A percentile compares a stretch with the other conserved stretches of the same genome.
These are phyloP conservation scores for Oxyura jamaicensis DNA, from an alignment of 2,113 vertebrate genomes.

Conservation along the genomic window DNA sequence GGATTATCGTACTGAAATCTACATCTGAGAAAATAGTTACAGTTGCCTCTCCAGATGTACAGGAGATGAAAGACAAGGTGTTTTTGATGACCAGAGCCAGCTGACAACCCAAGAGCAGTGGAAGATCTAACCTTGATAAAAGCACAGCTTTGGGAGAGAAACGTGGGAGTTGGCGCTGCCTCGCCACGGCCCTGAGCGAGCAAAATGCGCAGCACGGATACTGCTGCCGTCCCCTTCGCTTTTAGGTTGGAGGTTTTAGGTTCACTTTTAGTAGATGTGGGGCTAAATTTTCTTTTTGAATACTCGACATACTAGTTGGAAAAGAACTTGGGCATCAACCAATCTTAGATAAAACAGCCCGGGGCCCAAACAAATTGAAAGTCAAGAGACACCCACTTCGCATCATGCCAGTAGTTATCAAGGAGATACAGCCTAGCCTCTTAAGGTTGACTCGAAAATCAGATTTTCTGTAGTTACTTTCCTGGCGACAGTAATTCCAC, in stretches of 20 bases:
- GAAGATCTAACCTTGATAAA: neutral
- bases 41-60: conserved; percentile 16
- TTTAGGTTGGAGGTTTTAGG: neutral
- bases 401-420: neutral
- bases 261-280: neutral
- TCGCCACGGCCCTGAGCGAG: neutral
- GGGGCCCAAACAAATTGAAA: neutral
- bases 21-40: neutral
- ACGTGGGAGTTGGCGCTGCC: accelerated
- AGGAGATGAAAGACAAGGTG: conserved; percentile 29
- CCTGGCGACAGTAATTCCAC: neutral
- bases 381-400: neutral
- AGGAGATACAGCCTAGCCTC: neutral
- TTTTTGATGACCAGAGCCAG: conserved; percentile 17
- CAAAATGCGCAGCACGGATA: neutral
- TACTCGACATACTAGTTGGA: neutral
- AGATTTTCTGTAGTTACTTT: neutral
- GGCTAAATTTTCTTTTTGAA: neutral
- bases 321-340: neutral
- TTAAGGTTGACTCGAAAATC: neutral
- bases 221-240: neutral
- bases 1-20: conserved; percentile 1
- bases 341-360: neutral
- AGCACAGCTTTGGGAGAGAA: neutral
- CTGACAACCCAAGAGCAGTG: neutral